Evolutionary conservation across 2,113 vertebrate species (phyloP), one percentile per base, ranked within the genome.

Genomic region (Pollimyrus isidori): DNA sequence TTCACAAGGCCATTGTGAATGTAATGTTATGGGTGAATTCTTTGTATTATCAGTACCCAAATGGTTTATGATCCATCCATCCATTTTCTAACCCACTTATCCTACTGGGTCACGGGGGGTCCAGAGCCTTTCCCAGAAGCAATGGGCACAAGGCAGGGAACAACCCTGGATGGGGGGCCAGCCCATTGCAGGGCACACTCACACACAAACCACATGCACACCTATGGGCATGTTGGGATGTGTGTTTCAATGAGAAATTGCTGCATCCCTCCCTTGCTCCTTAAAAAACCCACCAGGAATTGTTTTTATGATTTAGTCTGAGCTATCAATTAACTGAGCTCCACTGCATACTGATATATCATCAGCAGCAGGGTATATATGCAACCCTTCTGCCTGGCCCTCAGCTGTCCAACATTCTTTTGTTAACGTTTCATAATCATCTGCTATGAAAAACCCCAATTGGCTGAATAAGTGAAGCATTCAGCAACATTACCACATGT

Each of bases 1-100:
- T 58, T n/a, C 15, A 23, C 42, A 65, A 53, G 56, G 83, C 48
- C 89, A 50, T 49, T 89, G 10, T 89, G 89, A 89, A 76, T 87
- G 84, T 45, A 11, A 65, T n/a, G n/a, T 42, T 17, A 69, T 69
- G 46, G 35, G 21, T 19, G 17, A 83, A 76, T 73, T 87, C 56
- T 87, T 45, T 86, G 73, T 48, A 89, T 87, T 87, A 84, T 62
- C 3, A n/a, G 49, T 53, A 84, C 84, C 56, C 69, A n/a, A n/a
- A 50, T 87, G 62, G 30, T 87, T 85, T 73, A 4, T 82, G 35
- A 35, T 35, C 35, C 35, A 35, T 35, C 35, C 35, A 35, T 35
- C 35, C 35, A 35, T 35, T 35, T 35, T 35, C 35, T 35, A 35
- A 35, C 35, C 35, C 35, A 35, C 35, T 35, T 35, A 35, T 35